A percentile compares a stretch with the other conserved stretches of the same genome.
Evolutionary conservation across 1,140 invertebrate species (phyloP).

Genomic region (Leptopilina clavipes): DNA sequence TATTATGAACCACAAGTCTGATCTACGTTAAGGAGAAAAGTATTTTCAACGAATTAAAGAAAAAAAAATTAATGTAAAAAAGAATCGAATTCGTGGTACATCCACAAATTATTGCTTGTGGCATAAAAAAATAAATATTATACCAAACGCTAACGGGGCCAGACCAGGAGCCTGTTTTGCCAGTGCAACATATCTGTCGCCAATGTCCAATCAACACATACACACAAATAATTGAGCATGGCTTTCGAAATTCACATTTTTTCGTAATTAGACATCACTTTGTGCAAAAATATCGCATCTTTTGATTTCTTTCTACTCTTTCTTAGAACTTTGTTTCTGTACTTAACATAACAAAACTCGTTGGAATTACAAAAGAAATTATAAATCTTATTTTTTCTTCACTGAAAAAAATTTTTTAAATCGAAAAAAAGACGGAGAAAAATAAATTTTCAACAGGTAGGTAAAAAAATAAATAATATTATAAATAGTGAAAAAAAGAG

Average conservation of each 20-base stretch:
- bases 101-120: constrained; percentile 23
- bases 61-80: not conserved
- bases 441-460: no score
- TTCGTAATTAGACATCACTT: constrained; percentile 22
- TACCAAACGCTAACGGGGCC: not conserved
- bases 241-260: constrained; percentile 25
- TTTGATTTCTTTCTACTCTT: not conserved
- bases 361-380: not conserved
- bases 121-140: constrained; percentile 1
- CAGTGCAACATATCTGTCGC: not conserved
- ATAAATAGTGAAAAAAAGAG: no score
- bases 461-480: no score
- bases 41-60: not conserved
- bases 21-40: not conserved
- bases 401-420: no score
- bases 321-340: not conserved
- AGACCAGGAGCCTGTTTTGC: constrained; percentile 4
- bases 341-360: not conserved
- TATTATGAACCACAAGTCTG: constrained; percentile 6
- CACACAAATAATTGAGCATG: constrained; percentile 20
- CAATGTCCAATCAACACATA: constrained; percentile 11
- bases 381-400: no score
- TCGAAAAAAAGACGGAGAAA: no score
- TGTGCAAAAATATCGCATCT: constrained; percentile 9
- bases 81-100: constrained; percentile 4